Conservation (phyloP, 2,888 invertebrate species). For the Eustalomyia histrio region DNA sequence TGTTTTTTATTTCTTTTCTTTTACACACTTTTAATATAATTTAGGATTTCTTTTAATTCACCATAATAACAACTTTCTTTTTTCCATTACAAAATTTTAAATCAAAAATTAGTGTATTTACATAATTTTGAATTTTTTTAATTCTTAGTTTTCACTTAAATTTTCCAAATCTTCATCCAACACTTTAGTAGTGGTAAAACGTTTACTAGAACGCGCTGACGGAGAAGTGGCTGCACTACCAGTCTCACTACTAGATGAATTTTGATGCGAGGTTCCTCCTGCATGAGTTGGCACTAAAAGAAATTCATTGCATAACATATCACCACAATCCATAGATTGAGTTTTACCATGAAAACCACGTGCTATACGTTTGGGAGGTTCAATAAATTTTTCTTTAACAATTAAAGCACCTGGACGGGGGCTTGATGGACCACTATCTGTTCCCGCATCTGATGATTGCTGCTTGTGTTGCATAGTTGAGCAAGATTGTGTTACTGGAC, state of each 20-base stretch:
- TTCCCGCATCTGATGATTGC: constrained; percentile 37
- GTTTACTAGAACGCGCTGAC: constrained; percentile 65
- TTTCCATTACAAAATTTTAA: too few species aligned
- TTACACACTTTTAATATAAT: too few species aligned
- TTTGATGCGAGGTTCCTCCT: constrained; percentile 55
- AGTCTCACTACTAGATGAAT: constrained; percentile 67
- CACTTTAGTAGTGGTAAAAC: constrained; percentile 71
- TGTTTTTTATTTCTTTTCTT: background rate
- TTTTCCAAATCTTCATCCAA: constrained; percentile 66
- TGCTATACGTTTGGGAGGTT: constrained; percentile 80
- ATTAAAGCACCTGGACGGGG: constrained; percentile 79
- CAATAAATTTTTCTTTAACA: constrained; percentile 81
- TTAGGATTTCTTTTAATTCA: too few species aligned
- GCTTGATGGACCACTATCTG: constrained; percentile 57
- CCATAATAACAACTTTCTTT: too few species aligned
- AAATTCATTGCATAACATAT: constrained; percentile 76
- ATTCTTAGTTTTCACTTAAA: constrained; percentile 27
- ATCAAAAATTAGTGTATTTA: too few species aligned
- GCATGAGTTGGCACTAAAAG: constrained; percentile 72
- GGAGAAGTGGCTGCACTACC: constrained; percentile 69
- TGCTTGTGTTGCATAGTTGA: constrained; percentile 22
- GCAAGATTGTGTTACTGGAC: constrained; percentile 52
- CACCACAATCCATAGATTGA: constrained; percentile 77
- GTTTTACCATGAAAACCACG: constrained; percentile 78
- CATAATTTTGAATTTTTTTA: too few species aligned